phyloP scores from a whole-genome alignment of 2,888 invertebrate genomes.

The Nemotelus pantherinus region DNA sequence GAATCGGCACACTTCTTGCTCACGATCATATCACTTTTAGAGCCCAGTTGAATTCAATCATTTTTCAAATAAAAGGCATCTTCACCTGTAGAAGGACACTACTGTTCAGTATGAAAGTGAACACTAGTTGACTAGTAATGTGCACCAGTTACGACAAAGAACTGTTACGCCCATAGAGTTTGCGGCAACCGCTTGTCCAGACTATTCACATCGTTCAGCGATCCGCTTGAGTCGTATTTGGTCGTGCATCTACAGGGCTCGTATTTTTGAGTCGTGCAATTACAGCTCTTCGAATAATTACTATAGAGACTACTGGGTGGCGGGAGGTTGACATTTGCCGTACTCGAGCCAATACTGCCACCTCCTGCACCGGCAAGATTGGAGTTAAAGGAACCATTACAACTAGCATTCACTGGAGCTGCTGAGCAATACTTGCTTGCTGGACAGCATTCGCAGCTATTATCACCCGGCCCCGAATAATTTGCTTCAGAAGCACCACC shows the following conservation, averaged over 20 bases:
- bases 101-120: not conserved
- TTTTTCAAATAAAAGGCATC: slow-evolving; percentile 31
- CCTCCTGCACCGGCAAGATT: slow-evolving; percentile 24
- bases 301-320: slow-evolving; percentile 36
- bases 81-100: slow-evolving; percentile 38
- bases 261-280: slow-evolving; percentile 40
- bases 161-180: slow-evolving; percentile 49
- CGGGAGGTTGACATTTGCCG: slow-evolving; percentile 40
- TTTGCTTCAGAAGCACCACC: slow-evolving; percentile 43
- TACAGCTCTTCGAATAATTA: slow-evolving; percentile 45
- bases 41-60: slow-evolving; percentile 28
- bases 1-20: not conserved
- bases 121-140: slow-evolving; percentile 32
- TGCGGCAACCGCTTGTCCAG: slow-evolving; percentile 46
- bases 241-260: slow-evolving; percentile 44
- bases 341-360: slow-evolving; percentile 42
- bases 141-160: not conserved
- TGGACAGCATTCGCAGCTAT: slow-evolving; percentile 47
- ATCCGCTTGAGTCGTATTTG: slow-evolving; percentile 46
- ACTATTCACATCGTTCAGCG: slow-evolving; percentile 45
- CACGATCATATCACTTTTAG: slow-evolving; percentile 15
- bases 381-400: slow-evolving; percentile 47
- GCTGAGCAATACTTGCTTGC: slow-evolving; percentile 38
- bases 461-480: slow-evolving; percentile 31
- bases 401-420: slow-evolving; percentile 35